phyloP scores from a whole-genome alignment of 2,888 invertebrate genomes.

The Agrotis ipsilon region DNA sequence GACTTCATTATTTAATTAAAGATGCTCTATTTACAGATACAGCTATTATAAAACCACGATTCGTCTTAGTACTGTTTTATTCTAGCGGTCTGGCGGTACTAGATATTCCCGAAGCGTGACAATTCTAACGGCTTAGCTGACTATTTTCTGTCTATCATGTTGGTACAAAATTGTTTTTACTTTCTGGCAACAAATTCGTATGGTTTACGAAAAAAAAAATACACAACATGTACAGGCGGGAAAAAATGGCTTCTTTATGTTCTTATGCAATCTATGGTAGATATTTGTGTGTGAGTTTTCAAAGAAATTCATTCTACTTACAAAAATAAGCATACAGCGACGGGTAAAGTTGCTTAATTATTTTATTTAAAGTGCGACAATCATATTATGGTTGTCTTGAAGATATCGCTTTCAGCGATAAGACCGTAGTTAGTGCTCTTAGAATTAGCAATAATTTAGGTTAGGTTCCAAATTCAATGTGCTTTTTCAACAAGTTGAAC shows the following conservation, averaged over 20 bases:
- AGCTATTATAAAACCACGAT: background rate
- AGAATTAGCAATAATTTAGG: background rate
- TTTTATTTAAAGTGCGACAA: too few species aligned
- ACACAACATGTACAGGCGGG: background rate
- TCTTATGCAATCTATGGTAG: too few species aligned
- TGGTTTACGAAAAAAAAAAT: background rate
- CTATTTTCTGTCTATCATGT: background rate
- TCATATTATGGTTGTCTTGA: too few species aligned
- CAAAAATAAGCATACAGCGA: too few species aligned
- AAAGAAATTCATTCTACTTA: too few species aligned
- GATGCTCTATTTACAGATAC: background rate
- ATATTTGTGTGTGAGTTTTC: too few species aligned
- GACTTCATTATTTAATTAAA: too few species aligned
- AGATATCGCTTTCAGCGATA: too few species aligned
- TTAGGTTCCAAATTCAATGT: background rate
- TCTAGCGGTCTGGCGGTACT: background rate
- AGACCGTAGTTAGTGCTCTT: too few species aligned
- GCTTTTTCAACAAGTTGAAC: conserved; percentile 5
- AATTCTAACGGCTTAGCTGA: conserved; percentile 10
- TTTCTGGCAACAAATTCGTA: background rate
- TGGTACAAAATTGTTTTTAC: background rate
- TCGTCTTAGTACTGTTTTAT: conserved; percentile 2
- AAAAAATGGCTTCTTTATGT: background rate
- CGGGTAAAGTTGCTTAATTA: too few species aligned
- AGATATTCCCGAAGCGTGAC: conserved; percentile 6